Evolutionary conservation across 2,888 invertebrate species (phyloP), one percentile per base, ranked within the genome.

Genomic region (Mythimna pallens): DNA sequence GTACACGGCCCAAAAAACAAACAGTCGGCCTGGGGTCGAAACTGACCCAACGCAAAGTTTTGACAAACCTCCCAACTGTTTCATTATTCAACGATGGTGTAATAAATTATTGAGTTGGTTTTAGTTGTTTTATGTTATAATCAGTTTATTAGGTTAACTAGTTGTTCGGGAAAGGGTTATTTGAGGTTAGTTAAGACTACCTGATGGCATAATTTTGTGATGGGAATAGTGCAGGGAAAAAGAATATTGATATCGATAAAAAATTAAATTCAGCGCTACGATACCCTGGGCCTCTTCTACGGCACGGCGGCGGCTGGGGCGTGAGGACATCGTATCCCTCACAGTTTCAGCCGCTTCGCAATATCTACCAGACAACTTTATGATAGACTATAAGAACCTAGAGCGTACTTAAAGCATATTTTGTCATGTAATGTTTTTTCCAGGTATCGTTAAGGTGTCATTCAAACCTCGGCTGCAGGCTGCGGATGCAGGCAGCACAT

Each of bases 91-190:
- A 66, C 58, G 65, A 66, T 67, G 69, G 68, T 73, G 72, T 84
- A 63, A 74, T 83, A 84, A 76, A 79, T 80, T 83, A 80, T 83
- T 84, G 63, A 81, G 73, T 81, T 76, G 57, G 65, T 77, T 76
- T 66, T 82, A 59, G 75, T 78, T 73, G 80, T 80, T 80, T 80
- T 80, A 71, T 64, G 74, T 74, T 54, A 67, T 79, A 81, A 81
- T 79, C 67, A 64, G 76, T 81, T 79, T 79, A 82, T 82, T 79
- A 70, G 61, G 75, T 82, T 76, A 79, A 67, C 61, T 50, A 67
- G 65, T 78, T 57, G 63, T 61, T 72, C 1, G 30, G 52, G 65
- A 58, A 65, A 73, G 62, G 76, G 79, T 79, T 76, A 73, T 73
- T 77, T 62, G 79, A 36, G 57, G 62, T 66, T 77, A 79, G 79